phyloP scores from a whole-genome alignment of 2,113 vertebrate genomes.

The Nansenia antarctica region DNA sequence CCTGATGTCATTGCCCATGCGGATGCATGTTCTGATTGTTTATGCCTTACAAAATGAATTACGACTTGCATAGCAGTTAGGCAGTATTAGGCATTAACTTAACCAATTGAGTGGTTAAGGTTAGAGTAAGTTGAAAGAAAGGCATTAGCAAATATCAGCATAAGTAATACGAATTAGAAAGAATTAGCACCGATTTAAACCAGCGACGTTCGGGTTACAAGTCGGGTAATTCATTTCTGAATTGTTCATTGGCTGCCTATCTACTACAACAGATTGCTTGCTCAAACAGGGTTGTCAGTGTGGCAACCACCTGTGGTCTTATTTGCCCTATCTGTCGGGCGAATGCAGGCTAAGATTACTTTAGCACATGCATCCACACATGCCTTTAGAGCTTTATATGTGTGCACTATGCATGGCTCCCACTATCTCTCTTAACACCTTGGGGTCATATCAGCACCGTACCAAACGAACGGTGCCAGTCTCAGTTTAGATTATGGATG shows the following conservation, averaged over 20 bases:
- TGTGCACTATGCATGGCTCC: slow-evolving; percentile 19
- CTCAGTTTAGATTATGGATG: slow-evolving; percentile 72
- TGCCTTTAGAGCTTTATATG: slow-evolving; percentile 17
- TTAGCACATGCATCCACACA: slow-evolving; percentile 5
- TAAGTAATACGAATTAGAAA: no score
- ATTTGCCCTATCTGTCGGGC: not conserved
- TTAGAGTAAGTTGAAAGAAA: no score
- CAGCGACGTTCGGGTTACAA: no score
- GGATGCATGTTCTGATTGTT: no score
- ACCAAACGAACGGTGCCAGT: slow-evolving; percentile 47
- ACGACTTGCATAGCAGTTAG: no score
- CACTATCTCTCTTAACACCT: slow-evolving; percentile 71
- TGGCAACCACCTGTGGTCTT: not conserved
- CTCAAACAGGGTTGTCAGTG: not conserved
- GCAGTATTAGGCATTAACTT: no score
- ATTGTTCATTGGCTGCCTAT: not conserved
- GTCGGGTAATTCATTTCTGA: no score
- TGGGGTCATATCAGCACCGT: slow-evolving; percentile 58
- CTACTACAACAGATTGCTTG: not conserved
- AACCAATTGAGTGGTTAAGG: no score
- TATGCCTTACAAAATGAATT: no score
- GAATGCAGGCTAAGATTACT: not conserved
- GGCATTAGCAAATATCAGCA: no score
- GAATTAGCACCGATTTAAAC: no score
- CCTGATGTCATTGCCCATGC: no score